phyloP scores from a whole-genome alignment of 2,797 vertebrate genomes.

The Sebastiscus tertius region DNA sequence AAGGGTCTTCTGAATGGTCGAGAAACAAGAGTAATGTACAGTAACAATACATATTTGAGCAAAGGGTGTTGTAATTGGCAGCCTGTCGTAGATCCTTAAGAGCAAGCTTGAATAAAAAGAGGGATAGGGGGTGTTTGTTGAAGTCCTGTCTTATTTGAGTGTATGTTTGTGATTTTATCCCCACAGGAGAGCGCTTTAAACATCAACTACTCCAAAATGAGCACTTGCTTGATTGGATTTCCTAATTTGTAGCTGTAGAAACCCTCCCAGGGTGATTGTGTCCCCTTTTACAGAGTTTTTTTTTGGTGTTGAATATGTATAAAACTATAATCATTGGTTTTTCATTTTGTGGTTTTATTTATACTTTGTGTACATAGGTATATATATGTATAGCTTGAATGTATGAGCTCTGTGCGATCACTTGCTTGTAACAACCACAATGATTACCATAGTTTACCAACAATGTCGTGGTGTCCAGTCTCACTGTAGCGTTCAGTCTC shows the following conservation, averaged over 20 bases:
- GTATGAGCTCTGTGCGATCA: constrained; percentile 74
- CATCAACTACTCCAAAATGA: constrained; percentile 71
- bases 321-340: constrained; percentile 67
- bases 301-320: constrained; percentile 71
- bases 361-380: constrained; percentile 84
- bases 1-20: not conserved
- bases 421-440: constrained; percentile 72
- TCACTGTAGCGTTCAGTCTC: not conserved
- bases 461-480: constrained; percentile 6
- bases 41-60: constrained; percentile 32
- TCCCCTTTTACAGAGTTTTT: constrained; percentile 19
- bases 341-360: constrained; percentile 83
- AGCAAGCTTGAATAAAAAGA: constrained; percentile 75
- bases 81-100: constrained; percentile 64
- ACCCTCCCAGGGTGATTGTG: constrained; percentile 55
- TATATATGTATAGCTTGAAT: constrained; percentile 84
- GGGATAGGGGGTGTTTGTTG: not conserved
- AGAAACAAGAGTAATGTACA: constrained; percentile 50
- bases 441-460: constrained; percentile 56
- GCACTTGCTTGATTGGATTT: constrained; percentile 75
- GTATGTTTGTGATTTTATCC: constrained; percentile 49
- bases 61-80: constrained; percentile 60
- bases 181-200: constrained; percentile 69
- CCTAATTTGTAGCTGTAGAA: constrained; percentile 59
- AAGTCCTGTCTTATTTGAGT: constrained; percentile 53